phyloP scores from a whole-genome alignment of 2,888 invertebrate species.

The Gibbula magus region DNA sequence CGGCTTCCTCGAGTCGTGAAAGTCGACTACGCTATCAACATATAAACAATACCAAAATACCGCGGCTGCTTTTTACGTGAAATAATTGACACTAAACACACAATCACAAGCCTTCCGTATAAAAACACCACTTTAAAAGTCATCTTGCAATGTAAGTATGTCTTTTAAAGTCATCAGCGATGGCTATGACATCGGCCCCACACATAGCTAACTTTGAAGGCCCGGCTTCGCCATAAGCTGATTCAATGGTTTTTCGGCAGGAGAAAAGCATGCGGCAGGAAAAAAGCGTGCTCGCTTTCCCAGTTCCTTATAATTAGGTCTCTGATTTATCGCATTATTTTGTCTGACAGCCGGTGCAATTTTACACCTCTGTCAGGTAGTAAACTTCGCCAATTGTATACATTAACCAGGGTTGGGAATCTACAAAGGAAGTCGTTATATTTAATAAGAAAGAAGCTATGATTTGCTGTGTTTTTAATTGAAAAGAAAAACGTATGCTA shows the following conservation, averaged over 20 bases:
- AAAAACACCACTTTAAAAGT: slow-evolving; percentile 25
- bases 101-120: slow-evolving; percentile 15
- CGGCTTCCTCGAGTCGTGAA: too few relatives aligned
- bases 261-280: background rate
- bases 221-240: background rate
- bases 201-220: background rate
- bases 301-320: background rate
- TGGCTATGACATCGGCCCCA: background rate
- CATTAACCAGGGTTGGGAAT: background rate
- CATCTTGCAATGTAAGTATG: slow-evolving; percentile 3
- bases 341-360: background rate
- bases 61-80: background rate
- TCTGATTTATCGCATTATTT: background rate
- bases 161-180: slow-evolving; percentile 15
- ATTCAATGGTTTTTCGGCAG: background rate
- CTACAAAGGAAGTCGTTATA: too few relatives aligned
- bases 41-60: slow-evolving; percentile 16
- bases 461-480: too few relatives aligned
- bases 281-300: background rate
- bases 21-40: background rate
- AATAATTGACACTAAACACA: slow-evolving; percentile 25
- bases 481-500: too few relatives aligned
- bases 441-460: too few relatives aligned
- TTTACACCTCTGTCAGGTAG: background rate
- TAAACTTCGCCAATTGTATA: background rate